Evolutionary conservation across 2,888 invertebrate species (phyloP).

Genomic region (Leuctra nigra): DNA sequence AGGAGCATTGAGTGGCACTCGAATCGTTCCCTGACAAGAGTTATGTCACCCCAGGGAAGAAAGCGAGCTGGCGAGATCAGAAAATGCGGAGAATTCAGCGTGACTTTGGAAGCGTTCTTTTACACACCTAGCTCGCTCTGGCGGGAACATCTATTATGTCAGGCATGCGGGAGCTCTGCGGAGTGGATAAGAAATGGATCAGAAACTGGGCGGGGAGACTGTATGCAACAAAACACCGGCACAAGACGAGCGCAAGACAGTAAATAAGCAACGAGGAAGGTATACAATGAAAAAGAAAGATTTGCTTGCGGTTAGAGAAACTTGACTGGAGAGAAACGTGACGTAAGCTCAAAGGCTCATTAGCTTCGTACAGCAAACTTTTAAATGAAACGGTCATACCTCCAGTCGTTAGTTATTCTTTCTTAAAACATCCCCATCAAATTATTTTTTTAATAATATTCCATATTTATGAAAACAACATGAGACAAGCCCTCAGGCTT

Average conservation of each 20-base stretch:
- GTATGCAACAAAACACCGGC: background rate
- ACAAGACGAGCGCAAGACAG: background rate
- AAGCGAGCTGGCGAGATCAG: slow-evolving; percentile 19
- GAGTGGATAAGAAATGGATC: slow-evolving; percentile 19
- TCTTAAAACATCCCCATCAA: no score
- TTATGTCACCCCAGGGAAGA: slow-evolving; percentile 23
- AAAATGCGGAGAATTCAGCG: slow-evolving; percentile 20
- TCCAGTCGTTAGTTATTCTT: no score
- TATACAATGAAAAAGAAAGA: background rate
- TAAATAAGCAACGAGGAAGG: slow-evolving; percentile 15
- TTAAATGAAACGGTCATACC: no score
- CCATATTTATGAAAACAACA: no score
- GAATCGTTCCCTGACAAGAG: slow-evolving; percentile 25
- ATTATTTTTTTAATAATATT: no score
- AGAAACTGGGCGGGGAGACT: slow-evolving; percentile 11
- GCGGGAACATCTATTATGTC: slow-evolving; percentile 16
- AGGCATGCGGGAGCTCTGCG: slow-evolving; percentile 4
- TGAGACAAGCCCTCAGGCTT: no score
- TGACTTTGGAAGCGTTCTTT: slow-evolving; percentile 15
- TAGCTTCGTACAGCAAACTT: no score
- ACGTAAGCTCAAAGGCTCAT: no score
- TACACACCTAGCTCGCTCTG: slow-evolving; percentile 16
- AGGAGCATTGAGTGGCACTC: slow-evolving; percentile 25
- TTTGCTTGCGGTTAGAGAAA: slow-evolving; percentile 1
- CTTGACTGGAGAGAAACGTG: no score